These are phyloP conservation scores for Labrus mixtus DNA, from an alignment of 2,113 vertebrate species.

Conservation along the genomic window DNA sequence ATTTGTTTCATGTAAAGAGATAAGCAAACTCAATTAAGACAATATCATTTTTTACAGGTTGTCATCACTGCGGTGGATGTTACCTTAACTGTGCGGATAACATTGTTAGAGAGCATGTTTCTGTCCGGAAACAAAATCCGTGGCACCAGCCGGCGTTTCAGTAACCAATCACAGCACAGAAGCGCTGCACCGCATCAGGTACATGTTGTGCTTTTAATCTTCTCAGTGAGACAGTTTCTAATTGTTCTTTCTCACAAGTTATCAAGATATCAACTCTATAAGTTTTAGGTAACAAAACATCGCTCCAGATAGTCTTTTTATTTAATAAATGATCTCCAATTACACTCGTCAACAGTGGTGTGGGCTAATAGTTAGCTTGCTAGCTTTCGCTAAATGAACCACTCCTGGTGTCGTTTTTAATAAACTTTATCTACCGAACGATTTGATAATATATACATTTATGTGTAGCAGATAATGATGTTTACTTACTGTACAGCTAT, in stretches of 20 bases:
- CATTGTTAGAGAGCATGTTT: neutral
- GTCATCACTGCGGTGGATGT: too few relatives aligned
- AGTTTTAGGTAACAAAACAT: too few relatives aligned
- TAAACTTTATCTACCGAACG: neutral
- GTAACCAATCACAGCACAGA: neutral
- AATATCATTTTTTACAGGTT: too few relatives aligned
- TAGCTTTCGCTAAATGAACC: neutral
- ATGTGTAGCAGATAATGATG: neutral
- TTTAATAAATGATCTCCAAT: neutral
- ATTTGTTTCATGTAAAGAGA: too few relatives aligned
- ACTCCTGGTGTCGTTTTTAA: neutral
- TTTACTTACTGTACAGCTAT: neutral
- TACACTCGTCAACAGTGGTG: neutral
- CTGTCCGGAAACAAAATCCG: constrained; percentile 1
- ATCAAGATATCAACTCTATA: too few relatives aligned
- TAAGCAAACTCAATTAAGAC: too few relatives aligned
- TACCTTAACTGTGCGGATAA: neutral
- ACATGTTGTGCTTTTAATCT: neutral
- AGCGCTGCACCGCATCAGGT: neutral
- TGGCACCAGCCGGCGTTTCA: constrained; percentile 6
- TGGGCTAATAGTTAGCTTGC: neutral
- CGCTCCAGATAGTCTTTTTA: neutral
- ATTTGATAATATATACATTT: neutral
- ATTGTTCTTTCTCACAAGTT: too few relatives aligned
- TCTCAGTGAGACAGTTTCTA: neutral